These are phyloP conservation scores for Toxostoma redivivum DNA, from an alignment of 2,113 vertebrate genomes.

Conservation along the genomic window DNA sequence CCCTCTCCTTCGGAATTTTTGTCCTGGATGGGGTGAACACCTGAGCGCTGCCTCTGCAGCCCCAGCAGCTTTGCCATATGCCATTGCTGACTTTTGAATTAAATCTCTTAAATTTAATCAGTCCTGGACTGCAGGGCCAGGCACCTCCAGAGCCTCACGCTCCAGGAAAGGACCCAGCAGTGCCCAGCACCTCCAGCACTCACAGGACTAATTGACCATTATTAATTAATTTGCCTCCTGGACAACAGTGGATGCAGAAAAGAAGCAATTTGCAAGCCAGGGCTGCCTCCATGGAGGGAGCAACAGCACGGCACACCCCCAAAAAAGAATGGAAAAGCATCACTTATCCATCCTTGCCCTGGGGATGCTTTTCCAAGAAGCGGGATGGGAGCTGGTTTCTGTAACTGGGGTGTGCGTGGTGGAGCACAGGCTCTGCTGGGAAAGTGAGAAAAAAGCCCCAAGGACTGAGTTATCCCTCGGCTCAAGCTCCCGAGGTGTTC, in stretches of 20 bases:
- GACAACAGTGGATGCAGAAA: neutral
- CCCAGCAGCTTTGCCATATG: neutral
- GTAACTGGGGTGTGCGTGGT: accelerated
- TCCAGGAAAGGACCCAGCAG: neutral
- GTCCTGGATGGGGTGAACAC: neutral
- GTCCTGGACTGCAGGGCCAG: neutral
- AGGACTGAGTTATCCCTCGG: neutral
- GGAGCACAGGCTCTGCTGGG: neutral
- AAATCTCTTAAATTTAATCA: neutral
- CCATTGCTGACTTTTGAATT: neutral
- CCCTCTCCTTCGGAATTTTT: neutral
- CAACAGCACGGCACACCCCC: neutral
- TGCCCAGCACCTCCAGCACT: neutral
- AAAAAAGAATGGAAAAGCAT: neutral
- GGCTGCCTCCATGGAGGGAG: neutral
- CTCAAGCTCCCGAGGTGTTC: neutral
- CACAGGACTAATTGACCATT: neutral
- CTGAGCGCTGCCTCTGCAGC: accelerated
- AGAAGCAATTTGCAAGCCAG: slow-evolving; percentile 3
- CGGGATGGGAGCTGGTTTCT: neutral
- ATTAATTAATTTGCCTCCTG: neutral
- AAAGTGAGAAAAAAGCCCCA: neutral
- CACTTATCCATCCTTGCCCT: neutral
- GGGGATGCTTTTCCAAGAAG: neutral
- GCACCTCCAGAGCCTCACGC: neutral